Conservation (phyloP, 1,140 invertebrate genomes). For the Portunus trituberculatus region DNA sequence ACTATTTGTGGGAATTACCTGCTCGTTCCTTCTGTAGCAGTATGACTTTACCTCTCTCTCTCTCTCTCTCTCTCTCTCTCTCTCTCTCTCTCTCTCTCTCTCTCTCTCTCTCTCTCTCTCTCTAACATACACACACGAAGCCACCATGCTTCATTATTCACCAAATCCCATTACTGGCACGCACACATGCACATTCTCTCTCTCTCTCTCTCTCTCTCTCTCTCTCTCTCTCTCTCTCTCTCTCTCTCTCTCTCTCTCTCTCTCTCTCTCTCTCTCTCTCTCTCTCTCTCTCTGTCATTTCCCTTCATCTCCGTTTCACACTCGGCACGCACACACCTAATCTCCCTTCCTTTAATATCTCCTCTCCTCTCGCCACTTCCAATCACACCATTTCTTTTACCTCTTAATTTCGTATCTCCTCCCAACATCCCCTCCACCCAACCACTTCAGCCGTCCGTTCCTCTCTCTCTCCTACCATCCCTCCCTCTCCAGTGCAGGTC, state of each 20-base stretch:
- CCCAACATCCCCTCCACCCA: background rate
- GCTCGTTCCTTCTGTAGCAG: background rate
- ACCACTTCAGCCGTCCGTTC: background rate
- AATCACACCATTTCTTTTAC: background rate
- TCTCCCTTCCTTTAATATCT: background rate
- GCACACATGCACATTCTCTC: no score
- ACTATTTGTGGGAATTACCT: background rate
- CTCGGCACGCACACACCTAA: background rate
- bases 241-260: no score
- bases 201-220: no score
- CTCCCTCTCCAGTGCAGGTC: background rate
- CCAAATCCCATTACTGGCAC: no score
- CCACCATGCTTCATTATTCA: no score
- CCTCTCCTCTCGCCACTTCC: background rate
- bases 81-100: constrained; percentile 39
- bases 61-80: constrained; percentile 29
- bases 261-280: no score
- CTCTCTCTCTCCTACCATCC: background rate
- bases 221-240: no score
- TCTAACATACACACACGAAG: background rate
- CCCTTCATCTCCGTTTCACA: no score
- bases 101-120: background rate
- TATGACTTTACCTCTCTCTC: background rate
- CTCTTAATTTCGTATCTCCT: background rate
- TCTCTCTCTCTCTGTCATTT: no score